Conservation (phyloP, 2,113 vertebrate species). For the Pollimyrus isidori region DNA sequence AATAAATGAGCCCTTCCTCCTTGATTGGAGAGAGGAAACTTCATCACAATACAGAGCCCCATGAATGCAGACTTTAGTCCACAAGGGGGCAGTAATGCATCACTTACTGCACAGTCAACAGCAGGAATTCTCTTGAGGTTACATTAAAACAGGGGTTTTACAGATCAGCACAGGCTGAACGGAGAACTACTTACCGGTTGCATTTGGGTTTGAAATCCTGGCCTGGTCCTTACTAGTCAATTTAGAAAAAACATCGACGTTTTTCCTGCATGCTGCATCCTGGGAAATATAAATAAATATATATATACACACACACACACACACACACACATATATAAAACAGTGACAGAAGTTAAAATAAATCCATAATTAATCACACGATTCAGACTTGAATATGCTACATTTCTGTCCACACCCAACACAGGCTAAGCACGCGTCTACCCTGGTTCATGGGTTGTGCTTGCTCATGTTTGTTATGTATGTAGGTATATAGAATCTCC, state of each 20-base stretch:
- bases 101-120: not conserved
- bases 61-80: constrained; percentile 17
- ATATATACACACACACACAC: no score
- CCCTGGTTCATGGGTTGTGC: not conserved
- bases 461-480: not conserved
- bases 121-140: not conserved
- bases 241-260: constrained; percentile 31
- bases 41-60: not conserved
- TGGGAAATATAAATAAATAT: constrained; percentile 31
- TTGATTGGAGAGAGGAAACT: not conserved
- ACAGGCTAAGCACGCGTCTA: not conserved
- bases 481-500: not conserved
- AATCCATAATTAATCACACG: not conserved
- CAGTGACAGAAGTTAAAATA: not conserved
- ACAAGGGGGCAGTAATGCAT: constrained; percentile 35
- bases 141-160: not conserved
- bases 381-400: not conserved
- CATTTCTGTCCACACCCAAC: not conserved
- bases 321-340: not conserved
- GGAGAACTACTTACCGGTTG: constrained; percentile 56
- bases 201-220: constrained; percentile 36
- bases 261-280: constrained; percentile 50
- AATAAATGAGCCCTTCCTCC: not conserved
- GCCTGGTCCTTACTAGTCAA: constrained; percentile 38
- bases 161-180: not conserved